Evolutionary conservation across 2,113 vertebrate species (phyloP), one percentile per base, ranked within the genome.

Genomic region (Loxodonta africana): DNA sequence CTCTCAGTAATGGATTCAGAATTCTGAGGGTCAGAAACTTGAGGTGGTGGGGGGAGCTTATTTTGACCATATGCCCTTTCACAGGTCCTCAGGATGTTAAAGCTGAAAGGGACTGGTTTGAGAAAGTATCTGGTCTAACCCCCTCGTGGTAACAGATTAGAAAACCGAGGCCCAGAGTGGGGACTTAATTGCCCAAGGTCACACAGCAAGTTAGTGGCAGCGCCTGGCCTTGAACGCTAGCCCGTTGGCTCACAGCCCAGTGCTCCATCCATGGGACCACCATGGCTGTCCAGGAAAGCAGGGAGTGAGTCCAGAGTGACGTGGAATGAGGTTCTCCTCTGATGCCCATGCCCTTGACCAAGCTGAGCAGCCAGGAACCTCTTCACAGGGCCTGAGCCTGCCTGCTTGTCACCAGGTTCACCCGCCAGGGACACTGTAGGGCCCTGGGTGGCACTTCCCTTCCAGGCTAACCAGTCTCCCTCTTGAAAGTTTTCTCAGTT

Each of bases 91-190:
- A 11, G 7, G 87, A 41, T 25, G 33, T 71, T 83, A 91, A 67
- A 62, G 44, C 69, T 82, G 80, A 95, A 90, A 89, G 83, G 87
- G 86, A 60, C 86, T 51, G 86, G 63, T 21, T 44, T 92, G 93
- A 83, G 82, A 90, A 60, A 88, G 53, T 44, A 28, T 76, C 92
- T 89, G 44, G 85, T 69, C 46, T 25, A 44, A 20, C 78, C 97
- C 69, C 62, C 37, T 85, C 15, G 0, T 48, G 51, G 76, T 73
- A 85, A 23, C 74, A 86, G 86, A 80, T 91, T 37, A 88, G 92
- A 95, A 92, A 96, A 96, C 96, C 94, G 95, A 94, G 90, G 92
- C 82, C 96, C 94, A 92, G 96, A 97, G 88, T 80, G 92, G 95
- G 80, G 82, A 37, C 71, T 92, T 95, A 69, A 77, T 69, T 92